Percentiles rank a stretch among this genome's conserved stretches.
phyloP scores from a whole-genome alignment of 1,140 invertebrate species.

The Chlorops oryzae region DNA sequence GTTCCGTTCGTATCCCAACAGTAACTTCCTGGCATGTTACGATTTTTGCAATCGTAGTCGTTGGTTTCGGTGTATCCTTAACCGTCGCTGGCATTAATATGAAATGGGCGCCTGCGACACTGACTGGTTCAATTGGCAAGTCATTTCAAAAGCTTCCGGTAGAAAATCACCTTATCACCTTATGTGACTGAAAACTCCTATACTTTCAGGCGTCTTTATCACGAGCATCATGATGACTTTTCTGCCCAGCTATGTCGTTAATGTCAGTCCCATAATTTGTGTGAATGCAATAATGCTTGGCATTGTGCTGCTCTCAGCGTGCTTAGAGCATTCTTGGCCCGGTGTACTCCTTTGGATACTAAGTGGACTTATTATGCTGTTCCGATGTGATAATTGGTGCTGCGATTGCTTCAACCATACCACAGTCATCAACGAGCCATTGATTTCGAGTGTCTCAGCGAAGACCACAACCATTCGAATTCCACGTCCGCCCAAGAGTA shows the following conservation, averaged over 20 bases:
- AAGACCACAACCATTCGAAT: slow-evolving; percentile 42
- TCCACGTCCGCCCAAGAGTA: slow-evolving; percentile 36
- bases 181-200: neutral
- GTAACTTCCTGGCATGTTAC: slow-evolving; percentile 38
- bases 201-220: slow-evolving; percentile 27
- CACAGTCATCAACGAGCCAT: slow-evolving; percentile 31
- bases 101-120: slow-evolving; percentile 33
- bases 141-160: neutral
- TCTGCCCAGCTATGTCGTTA: slow-evolving; percentile 39
- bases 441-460: slow-evolving; percentile 39
- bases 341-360: slow-evolving; percentile 39
- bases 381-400: slow-evolving; percentile 42
- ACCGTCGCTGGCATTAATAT: slow-evolving; percentile 35
- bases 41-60: slow-evolving; percentile 35
- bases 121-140: slow-evolving; percentile 30
- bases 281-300: slow-evolving; percentile 27
- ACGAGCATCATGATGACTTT: slow-evolving; percentile 40
- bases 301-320: slow-evolving; percentile 30
- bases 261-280: slow-evolving; percentile 38
- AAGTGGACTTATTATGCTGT: slow-evolving; percentile 29
- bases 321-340: slow-evolving; percentile 35
- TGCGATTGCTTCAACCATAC: slow-evolving; percentile 42
- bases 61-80: slow-evolving; percentile 31
- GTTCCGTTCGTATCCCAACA: slow-evolving; percentile 36
- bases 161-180: neutral